phyloP scores from a whole-genome alignment of 2,797 vertebrate species.

The Muscicapa comitata region DNA sequence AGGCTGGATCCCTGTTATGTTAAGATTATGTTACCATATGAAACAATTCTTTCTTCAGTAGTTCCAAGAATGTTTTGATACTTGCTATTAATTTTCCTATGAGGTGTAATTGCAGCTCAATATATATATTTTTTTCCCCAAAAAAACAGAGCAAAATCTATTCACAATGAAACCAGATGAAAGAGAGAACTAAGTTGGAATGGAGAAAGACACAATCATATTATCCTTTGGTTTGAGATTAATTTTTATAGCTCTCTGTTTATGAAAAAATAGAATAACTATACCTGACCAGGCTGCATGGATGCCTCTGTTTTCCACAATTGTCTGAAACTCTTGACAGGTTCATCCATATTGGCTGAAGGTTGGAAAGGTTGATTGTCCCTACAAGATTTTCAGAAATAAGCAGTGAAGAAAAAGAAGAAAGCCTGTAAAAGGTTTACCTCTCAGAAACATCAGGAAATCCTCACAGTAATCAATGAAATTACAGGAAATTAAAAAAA shows the following conservation, averaged over 20 bases:
- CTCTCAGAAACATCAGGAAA: neutral
- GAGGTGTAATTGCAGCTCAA: neutral
- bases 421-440: neutral
- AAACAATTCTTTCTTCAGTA: neutral
- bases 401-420: neutral
- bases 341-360: neutral
- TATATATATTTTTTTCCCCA: accelerated
- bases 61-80: neutral
- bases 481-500: neutral
- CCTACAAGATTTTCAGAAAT: neutral
- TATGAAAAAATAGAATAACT: neutral
- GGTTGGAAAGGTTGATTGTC: neutral
- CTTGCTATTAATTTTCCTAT: neutral
- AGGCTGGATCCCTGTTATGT: neutral
- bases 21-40: neutral
- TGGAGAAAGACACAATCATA: neutral
- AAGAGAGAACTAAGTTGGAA: neutral
- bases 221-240: neutral
- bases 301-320: neutral
- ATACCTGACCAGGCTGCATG: neutral
- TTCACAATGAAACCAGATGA: neutral
- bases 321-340: neutral
- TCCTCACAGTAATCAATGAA: neutral
- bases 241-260: neutral
- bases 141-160: neutral